Evolutionary conservation across 37 sponge, comb jelly and placozoan species (phyloP), one percentile per base, ranked within the genome.

Genomic region (Diacarnus erythraeanus): DNA sequence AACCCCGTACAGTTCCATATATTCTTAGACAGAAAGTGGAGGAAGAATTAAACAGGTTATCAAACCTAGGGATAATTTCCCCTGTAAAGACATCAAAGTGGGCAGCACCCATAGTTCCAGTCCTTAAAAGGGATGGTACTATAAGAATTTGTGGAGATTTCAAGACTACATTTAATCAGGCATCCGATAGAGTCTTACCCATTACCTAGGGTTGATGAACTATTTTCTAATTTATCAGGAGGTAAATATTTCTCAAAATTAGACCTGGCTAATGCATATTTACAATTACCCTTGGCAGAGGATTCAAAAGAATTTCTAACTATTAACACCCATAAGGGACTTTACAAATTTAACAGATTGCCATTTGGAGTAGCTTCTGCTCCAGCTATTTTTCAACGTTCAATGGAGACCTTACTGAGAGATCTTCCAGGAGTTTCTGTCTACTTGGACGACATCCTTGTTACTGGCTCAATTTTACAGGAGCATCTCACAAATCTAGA

Each of bases 71-170:
- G 0, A 54, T 80, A 25, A 31, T 90, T 23, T 74, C 73, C 20
- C 85, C 38, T n/a, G 85, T 90, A 9, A 64, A 84, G 30, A 75
- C 80, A 69, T 75, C 90, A 3, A 66, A 70, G 36, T 90, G 91
- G 86, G 86, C 86, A 34, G 83, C 91, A 10, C 78, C 86, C 6
- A 72, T 90, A 36, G 91, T 90, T 0, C 83, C 83, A n/a, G 86
- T 86, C 60, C 2, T 72, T 18, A 85, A 90, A 67, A 29, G 59
- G n/a, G 77, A 81, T 29, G 63, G 64, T 9, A 42, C 57, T 87
- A 76, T 64, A 81, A 75, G 30, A 21, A 56, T n/a, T n/a, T n/a
- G n/a, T n/a, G n/a, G n/a, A n/a, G n/a, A n/a, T n/a, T 59, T 59
- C 18, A 59, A 59, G 60, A 27, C 26, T 26, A 87, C 87, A 22